Conservation (phyloP, 2,797 vertebrate species). For the Coregonus ussuriensis region DNA sequence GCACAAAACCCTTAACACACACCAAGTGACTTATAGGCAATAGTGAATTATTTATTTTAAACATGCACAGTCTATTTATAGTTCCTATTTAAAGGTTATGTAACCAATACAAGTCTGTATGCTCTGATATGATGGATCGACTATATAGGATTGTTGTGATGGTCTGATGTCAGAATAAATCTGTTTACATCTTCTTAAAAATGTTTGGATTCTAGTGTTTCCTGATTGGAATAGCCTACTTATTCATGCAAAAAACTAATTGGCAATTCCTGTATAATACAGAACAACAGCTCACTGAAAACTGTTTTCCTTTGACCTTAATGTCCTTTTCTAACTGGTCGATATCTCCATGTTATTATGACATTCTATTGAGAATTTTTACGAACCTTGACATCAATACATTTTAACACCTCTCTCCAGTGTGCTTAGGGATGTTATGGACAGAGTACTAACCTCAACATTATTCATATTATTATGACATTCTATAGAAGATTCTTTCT, state of each 20-base stretch:
- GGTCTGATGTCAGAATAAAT: conserved; percentile 73
- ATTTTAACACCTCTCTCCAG: neutral
- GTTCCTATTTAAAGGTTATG: conserved; percentile 48
- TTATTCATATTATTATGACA: neutral
- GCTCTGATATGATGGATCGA: conserved; percentile 55
- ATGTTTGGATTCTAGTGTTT: conserved; percentile 14
- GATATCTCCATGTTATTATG: neutral
- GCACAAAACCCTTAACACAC: conserved; percentile 62
- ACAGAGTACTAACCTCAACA: neutral
- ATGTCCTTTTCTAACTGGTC: neutral
- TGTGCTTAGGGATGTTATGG: neutral
- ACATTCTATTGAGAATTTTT: neutral
- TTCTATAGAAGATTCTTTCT: neutral
- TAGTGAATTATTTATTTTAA: conserved; percentile 65
- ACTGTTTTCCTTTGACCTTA: neutral
- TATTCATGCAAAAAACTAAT: conserved; percentile 9
- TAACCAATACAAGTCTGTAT: conserved; percentile 59
- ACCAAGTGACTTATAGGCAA: conserved; percentile 64
- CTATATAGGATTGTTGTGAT: conserved; percentile 62
- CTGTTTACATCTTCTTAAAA: conserved; percentile 73
- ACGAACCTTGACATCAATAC: neutral
- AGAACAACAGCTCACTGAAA: neutral
- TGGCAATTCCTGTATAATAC: neutral
- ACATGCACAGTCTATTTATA: conserved; percentile 66
- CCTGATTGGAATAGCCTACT: conserved; percentile 7